Base-by-base conservation (phyloP, 2,797 vertebrate genomes). In the Cossypha heuglini region DNA sequence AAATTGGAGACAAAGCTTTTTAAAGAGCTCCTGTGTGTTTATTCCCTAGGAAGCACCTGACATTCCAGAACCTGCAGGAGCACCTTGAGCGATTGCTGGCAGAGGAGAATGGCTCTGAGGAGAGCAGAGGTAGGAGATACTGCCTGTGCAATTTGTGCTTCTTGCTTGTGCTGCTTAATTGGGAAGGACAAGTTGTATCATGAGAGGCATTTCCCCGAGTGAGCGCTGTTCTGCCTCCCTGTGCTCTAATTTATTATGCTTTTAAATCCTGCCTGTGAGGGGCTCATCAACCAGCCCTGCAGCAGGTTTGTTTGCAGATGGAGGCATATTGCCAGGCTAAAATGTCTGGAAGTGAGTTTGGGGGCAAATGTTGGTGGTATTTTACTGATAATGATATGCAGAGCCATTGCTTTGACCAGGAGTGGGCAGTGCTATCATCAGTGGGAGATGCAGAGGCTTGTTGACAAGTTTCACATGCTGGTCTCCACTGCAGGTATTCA, bases 21-120 rank as follows among this genome's bases (percentile, higher is more conserved):
- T 96, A 72, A 91, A 93, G 43, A 77, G 48, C 26, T 78, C 16
- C 89, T 93, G 22, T 74, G 67, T 77, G 12, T 77, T 97, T 84
- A 94, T 80, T 96, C 89, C 64, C 21, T 95, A 99, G 99, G 97
- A 99, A 99, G 97, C 97, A 97, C 51, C 97, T 99, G 78, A 98
- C 98, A 26, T 99, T 99, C 98, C 99, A 99, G 97, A 99, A 99
- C 66, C 97, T 99, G 6, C 97, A 97, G 35, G 97, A 98, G 78
- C 99, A 99, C 90, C 97, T 99, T 96, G 99, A 99, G 87, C 97
- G 94, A 28, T 97, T 99, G 81, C 93, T 99, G 51, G 97, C 98
- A 35, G 99, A 99, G 59, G 98, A 98, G 63, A 63, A 93, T 16
- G 69, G 96, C 52, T 93, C 96, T 0, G 98, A 99, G 86, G 98